Percentiles rank a stretch among this genome's conserved stretches.
phyloP scores from a whole-genome alignment of 2,888 invertebrate species.

The Cataglyphis altisquamis region DNA sequence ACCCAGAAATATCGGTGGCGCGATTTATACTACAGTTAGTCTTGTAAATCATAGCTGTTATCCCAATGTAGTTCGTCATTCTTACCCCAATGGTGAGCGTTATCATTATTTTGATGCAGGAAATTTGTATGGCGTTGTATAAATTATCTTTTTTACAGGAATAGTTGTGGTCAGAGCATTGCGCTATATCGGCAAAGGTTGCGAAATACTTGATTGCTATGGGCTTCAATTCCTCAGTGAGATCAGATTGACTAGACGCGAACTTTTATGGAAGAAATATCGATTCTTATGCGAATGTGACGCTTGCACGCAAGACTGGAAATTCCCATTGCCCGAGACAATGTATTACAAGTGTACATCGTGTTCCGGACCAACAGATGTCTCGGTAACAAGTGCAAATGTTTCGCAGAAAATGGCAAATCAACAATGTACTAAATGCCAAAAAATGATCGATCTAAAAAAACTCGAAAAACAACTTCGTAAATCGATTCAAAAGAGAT shows the following conservation, averaged over 20 bases:
- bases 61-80: conserved; percentile 86
- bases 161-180: conserved; percentile 81
- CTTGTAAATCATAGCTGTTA: conserved; percentile 87
- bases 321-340: conserved; percentile 72
- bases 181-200: conserved; percentile 83
- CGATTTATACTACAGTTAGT: conserved; percentile 86
- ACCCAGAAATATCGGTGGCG: conserved; percentile 85
- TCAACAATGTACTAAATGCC: conserved; percentile 70
- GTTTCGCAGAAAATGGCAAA: background rate
- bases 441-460: conserved; percentile 72
- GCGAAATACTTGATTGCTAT: conserved; percentile 86
- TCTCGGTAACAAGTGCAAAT: conserved; percentile 12
- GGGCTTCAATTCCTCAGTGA: conserved; percentile 86
- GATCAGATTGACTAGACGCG: conserved; percentile 79
- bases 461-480: conserved; percentile 74
- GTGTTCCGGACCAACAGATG: conserved; percentile 66
- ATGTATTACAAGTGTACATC: conserved; percentile 77
- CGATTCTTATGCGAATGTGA: conserved; percentile 85
- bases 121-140: conserved; percentile 4
- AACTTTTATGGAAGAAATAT: conserved; percentile 84
- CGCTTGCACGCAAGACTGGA: conserved; percentile 85
- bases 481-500: conserved; percentile 79
- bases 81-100: conserved; percentile 81
- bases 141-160: conserved; percentile 73
- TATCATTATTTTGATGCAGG: background rate